Base-by-base conservation (phyloP, 2,797 vertebrate species). In the Semaprochilodus insignis region DNA sequence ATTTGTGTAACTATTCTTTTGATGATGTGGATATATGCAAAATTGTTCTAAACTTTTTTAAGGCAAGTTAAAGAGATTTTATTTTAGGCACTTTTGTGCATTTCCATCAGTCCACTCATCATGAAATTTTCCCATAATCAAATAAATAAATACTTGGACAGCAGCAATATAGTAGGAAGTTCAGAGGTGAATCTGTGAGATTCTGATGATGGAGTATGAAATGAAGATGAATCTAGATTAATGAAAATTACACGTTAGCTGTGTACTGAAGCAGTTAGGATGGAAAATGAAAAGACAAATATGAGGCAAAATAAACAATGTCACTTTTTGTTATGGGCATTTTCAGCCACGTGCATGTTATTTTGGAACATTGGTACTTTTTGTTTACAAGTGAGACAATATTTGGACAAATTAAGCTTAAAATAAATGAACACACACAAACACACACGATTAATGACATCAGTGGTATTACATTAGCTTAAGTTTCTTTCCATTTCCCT, bases 251-350 rank as follows among this genome's bases (percentile, higher is more conserved):
- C 66, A 69, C 0, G 10, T 44, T 14, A 48, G 66, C 3, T 48
- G 36, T 69, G 36, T 23, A 44, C 66, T n/a, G 17, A n/a, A 13
- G 21, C 19, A 69, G 36, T n/a, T 23, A 10, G 11, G 21, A 48
- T 1, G 11, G n/a, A 69, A 44, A 4, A 69, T 69, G 66, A 44
- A 69, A 57, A 57, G 19, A 74, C 52, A 36, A 74, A 74, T 74
- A 17, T 74, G 27, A 74, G 14, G 8, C 15, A 17, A 71, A 52
- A 11, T 57, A 21, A 31, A 31, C 10, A 67, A 67, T 78, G 36
- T 11, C 17, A 67, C 6, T 5, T n/a, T 36, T 40, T 23, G 15
- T 14, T n/a, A 21, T 21, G 6, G 16, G 8, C 10, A 5, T 55
- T 55, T 74, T 19, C 21, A 21, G 27, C 72, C 3, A 19, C 21